These are phyloP conservation scores for Alethe castanea DNA, from an alignment of 2,113 vertebrate genomes.

Conservation along the genomic window DNA sequence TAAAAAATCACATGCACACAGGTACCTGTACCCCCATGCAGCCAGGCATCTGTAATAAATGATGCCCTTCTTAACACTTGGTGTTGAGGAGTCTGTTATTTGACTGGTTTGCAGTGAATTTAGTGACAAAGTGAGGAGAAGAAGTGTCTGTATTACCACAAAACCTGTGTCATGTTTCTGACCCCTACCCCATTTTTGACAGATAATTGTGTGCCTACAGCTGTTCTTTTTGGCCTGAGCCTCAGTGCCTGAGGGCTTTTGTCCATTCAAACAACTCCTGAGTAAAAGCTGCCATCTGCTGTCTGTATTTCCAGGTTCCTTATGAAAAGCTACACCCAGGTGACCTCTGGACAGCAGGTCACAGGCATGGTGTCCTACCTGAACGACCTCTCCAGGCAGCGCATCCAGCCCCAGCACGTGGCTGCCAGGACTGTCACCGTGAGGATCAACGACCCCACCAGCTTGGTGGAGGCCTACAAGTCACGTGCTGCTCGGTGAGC, in stretches of 20 bases:
- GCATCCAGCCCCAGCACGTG: conserved; percentile 85
- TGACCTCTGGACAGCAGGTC: conserved; percentile 80
- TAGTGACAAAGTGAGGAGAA: neutral
- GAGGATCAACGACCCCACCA: conserved; percentile 78
- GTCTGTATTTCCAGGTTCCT: conserved; percentile 78
- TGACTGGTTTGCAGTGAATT: neutral
- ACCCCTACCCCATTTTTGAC: neutral
- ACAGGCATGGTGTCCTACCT: conserved; percentile 91
- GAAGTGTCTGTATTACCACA: fast-evolving
- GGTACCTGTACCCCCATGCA: neutral
- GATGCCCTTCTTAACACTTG: neutral
- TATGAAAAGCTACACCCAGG: conserved; percentile 90
- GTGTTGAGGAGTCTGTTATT: neutral
- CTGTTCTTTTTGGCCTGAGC: neutral
- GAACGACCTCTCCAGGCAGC: conserved; percentile 78
- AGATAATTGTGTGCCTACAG: neutral
- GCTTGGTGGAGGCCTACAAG: conserved; percentile 87
- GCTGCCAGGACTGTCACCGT: conserved; percentile 73
- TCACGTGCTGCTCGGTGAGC: conserved; percentile 86
- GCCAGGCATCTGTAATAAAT: neutral
- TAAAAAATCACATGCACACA: neutral
- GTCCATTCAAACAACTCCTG: neutral
- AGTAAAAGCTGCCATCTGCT: neutral
- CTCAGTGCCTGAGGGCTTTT: neutral
- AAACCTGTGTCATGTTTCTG: neutral